phyloP scores from a whole-genome alignment of 2,113 vertebrate species.

The Myrmecobius fasciatus region DNA sequence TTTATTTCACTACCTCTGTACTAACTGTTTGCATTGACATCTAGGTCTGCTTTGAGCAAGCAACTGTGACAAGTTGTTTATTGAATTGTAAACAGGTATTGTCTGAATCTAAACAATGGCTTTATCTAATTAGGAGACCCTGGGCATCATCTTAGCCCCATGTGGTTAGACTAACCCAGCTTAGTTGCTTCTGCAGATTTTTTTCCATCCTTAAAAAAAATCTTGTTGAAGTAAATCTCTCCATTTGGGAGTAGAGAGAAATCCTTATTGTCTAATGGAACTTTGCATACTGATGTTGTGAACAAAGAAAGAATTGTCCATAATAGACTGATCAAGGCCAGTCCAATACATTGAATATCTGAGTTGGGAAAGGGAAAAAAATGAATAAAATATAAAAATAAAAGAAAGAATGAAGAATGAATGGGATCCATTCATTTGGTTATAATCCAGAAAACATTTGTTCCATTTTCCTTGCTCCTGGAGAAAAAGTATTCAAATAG shows the following conservation, averaged over 20 bases:
- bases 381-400: conserved; percentile 57
- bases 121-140: conserved; percentile 88
- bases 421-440: conserved; percentile 31
- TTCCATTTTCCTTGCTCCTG: neutral
- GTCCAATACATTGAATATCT: conserved; percentile 27
- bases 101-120: conserved; percentile 85
- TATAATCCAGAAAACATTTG: conserved; percentile 59
- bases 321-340: conserved; percentile 39
- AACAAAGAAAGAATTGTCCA: neutral
- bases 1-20: conserved; percentile 86
- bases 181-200: conserved; percentile 57
- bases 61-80: conserved; percentile 91
- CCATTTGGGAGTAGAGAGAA: conserved; percentile 39
- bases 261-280: conserved; percentile 51
- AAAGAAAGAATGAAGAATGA: conserved; percentile 54
- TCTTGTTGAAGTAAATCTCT: conserved; percentile 59
- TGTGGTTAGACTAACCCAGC: conserved; percentile 70
- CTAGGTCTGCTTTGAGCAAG: conserved; percentile 87
- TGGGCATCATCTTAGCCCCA: conserved; percentile 73
- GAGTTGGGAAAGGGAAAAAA: conserved; percentile 45
- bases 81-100: conserved; percentile 89
- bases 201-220: conserved; percentile 65
- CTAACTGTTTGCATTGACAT: conserved; percentile 89
- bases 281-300: conserved; percentile 44
- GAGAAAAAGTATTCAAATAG: conserved; percentile 6